Base-by-base conservation (phyloP, 2,113 vertebrate genomes). In the Prinia subflava region DNA sequence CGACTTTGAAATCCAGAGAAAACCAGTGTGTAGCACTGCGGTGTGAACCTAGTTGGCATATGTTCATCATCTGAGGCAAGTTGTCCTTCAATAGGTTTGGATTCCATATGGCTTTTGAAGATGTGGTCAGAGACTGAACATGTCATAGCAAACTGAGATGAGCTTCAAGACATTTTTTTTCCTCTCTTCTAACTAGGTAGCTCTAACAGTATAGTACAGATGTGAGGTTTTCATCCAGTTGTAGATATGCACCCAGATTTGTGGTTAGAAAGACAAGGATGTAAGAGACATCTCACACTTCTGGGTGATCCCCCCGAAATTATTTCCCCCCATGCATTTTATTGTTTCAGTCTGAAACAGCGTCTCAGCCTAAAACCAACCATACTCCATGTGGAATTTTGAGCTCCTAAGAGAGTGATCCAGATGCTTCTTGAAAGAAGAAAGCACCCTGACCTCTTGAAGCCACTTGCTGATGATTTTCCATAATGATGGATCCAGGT, bases 1-100 rank as follows among this genome's bases (percentile, higher is more conserved):
- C 86, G 90, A 41, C 55, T 89, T 95, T 42, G 64, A 87, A 94
- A 90, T 90, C 59, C 69, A 83, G 88, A 94, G 68, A 56, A 39
- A 80, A 92, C 21, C 71, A 37, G 47, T 30, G 24, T 78, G 47
- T 81, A 90, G 42, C 77, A 75, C 56, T 83, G 80, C 83, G 94
- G 56, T 81, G 73, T 89, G 53, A 76, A 64, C 25, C 49, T 49
- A 62, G 25, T 7, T 89, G 42, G 33, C 17, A 25, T 87, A 31
- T 12, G 21, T 59, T 67, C 64, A 39, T 92, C 57, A n/a, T 83
- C 55, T 80, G 82, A 95, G 64, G 68, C 68, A 81, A 74, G 42
- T 56, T 83, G 49, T 90, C 73, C 52, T 95, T 95, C 71, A 47
- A 7, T 47, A 81, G 59, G 20, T 77, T 88, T 94, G 46, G 6